Percentiles rank a stretch among this genome's conserved stretches.
Evolutionary conservation across 2,113 vertebrate genomes (phyloP).

Genomic region (Carlito syrichta): DNA sequence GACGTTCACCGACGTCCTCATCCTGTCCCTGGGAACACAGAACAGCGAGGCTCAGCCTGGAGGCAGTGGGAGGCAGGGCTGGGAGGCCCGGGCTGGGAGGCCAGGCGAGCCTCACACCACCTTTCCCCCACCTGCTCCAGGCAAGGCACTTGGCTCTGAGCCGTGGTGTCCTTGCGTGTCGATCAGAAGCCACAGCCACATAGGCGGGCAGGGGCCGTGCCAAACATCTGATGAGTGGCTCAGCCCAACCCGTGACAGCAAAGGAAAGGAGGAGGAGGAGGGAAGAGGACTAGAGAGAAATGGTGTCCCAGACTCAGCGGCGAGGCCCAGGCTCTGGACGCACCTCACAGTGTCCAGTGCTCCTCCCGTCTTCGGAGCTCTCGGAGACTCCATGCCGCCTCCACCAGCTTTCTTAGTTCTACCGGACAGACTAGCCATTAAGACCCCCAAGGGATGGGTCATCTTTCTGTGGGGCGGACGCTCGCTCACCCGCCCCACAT

Average conservation of each 20-base stretch:
- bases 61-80: not conserved
- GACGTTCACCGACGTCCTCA: conserved; percentile 98
- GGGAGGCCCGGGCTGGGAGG: too few species aligned
- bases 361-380: not conserved
- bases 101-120: too few species aligned
- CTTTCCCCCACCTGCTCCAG: too few species aligned
- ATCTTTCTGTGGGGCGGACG: too few species aligned
- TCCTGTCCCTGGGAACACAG: conserved; percentile 90
- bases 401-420: not conserved
- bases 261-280: not conserved
- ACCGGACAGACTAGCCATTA: not conserved
- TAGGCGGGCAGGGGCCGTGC: too few species aligned
- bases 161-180: not conserved
- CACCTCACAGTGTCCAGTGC: not conserved
- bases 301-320: not conserved
- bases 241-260: too few species aligned
- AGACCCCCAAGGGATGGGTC: too few species aligned
- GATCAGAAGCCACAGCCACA: too few species aligned
- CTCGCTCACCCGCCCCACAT: too few species aligned
- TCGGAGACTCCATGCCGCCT: not conserved
- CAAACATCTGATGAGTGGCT: too few species aligned
- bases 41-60: conserved; percentile 28
- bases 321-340: not conserved
- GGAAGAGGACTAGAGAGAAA: not conserved
- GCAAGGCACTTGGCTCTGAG: too few species aligned